phyloP scores from a whole-genome alignment of 2,797 vertebrate species.

The Amniataba percoides region DNA sequence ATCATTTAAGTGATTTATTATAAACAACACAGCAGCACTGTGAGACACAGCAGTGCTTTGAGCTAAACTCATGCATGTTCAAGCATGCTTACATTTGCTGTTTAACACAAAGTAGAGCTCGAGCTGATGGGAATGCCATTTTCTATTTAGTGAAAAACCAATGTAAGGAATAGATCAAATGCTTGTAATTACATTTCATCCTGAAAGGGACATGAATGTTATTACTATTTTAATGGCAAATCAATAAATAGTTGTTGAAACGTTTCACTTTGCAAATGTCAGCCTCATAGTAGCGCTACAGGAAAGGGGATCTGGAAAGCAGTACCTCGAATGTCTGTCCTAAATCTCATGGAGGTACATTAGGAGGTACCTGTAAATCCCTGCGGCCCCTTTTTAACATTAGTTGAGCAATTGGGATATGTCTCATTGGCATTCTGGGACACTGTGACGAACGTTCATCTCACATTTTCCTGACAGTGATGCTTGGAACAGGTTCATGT shows the following conservation, averaged over 20 bases:
- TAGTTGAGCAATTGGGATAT: neutral
- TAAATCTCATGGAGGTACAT: neutral
- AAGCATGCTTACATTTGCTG: neutral
- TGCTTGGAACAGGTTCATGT: neutral
- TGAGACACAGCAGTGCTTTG: neutral
- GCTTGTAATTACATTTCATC: neutral
- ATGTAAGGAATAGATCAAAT: neutral
- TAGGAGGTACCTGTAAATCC: neutral
- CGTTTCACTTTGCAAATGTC: constrained; percentile 1
- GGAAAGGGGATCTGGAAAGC: neutral
- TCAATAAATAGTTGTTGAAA: neutral
- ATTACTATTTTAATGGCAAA: neutral
- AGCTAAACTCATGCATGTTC: too few relatives aligned
- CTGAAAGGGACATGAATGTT: neutral
- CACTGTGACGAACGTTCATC: constrained; percentile 5
- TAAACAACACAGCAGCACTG: too few relatives aligned
- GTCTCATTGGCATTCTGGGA: neutral
- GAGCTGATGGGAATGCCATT: neutral
- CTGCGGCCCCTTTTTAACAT: neutral
- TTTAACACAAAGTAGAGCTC: neutral
- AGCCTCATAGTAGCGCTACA: neutral
- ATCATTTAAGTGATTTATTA: neutral
- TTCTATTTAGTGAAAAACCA: neutral
- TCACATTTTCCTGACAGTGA: constrained; percentile 4
- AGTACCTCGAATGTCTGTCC: neutral